These are phyloP conservation scores for Podarcis cretensis DNA, from an alignment of 2,113 vertebrate genomes.

Conservation along the genomic window DNA sequence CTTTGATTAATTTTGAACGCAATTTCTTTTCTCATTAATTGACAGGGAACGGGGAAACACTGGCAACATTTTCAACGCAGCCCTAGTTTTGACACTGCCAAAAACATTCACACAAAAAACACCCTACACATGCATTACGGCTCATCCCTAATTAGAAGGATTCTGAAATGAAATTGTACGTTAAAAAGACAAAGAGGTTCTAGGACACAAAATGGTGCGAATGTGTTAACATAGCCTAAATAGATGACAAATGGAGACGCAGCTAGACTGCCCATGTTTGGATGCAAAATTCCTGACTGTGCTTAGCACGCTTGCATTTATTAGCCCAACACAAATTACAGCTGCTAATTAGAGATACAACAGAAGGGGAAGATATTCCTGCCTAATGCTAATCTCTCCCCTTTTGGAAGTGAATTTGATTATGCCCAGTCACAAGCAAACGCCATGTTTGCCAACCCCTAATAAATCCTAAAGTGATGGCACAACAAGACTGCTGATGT, in stretches of 20 bases:
- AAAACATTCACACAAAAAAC: background rate
- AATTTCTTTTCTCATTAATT: too few species aligned
- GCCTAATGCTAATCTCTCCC: conserved; percentile 36
- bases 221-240: background rate
- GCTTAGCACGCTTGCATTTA: conserved; percentile 19
- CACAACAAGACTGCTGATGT: conserved; percentile 28
- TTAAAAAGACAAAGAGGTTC: background rate
- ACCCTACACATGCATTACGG: background rate
- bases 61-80: too few species aligned
- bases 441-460: conserved; percentile 47
- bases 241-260: conserved; percentile 18
- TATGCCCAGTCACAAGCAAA: conserved; percentile 49
- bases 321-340: conserved; percentile 56
- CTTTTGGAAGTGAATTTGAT: conserved; percentile 64
- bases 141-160: background rate
- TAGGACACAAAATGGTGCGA: background rate
- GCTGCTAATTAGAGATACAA: conserved; percentile 61
- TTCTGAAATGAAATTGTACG: background rate
- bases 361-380: conserved; percentile 51
- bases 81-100: background rate
- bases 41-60: too few species aligned
- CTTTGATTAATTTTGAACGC: too few species aligned
- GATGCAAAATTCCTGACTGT: background rate
- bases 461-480: conserved; percentile 56
- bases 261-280: conserved; percentile 1